These are phyloP conservation scores for Spicauda simplicius DNA, from an alignment of 2,888 invertebrate genomes.

Conservation along the genomic window DNA sequence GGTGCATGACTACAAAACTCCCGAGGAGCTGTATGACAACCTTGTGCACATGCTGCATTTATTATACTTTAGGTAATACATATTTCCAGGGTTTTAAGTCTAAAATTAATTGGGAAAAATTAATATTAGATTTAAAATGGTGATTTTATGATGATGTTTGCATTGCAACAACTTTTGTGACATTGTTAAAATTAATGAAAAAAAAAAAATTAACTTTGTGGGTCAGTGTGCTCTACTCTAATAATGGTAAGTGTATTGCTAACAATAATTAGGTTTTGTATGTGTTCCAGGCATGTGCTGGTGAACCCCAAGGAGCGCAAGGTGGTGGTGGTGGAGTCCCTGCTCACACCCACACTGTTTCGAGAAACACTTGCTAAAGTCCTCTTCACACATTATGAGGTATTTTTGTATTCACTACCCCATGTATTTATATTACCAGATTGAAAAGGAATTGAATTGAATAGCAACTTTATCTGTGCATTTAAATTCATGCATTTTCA, in stretches of 20 bases:
- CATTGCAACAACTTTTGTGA: no score
- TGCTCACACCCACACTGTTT: slow-evolving; percentile 93
- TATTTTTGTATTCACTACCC: slow-evolving; percentile 58
- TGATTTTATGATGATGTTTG: no score
- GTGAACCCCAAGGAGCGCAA: slow-evolving; percentile 97
- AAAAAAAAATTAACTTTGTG: no score
- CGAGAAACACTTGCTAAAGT: slow-evolving; percentile 95
- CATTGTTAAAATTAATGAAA: no score
- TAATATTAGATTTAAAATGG: no score
- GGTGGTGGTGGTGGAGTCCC: slow-evolving; percentile 95
- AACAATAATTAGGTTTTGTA: not conserved
- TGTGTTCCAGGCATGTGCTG: slow-evolving; percentile 89
- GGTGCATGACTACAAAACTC: slow-evolving; percentile 87
- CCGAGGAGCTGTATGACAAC: slow-evolving; percentile 91
- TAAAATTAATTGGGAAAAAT: no score
- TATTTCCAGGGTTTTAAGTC: no score
- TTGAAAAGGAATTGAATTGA: no score
- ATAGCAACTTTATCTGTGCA: no score
- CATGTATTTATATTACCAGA: not conserved
- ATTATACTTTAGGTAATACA: slow-evolving; percentile 92
- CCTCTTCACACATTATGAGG: slow-evolving; percentile 96
- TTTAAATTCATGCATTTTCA: no score
- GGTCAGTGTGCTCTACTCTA: no score
- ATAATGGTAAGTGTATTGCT: not conserved
- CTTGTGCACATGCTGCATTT: slow-evolving; percentile 94